These are phyloP conservation scores for Pristionchus exspectatus DNA, from an alignment of 2,888 invertebrate species.

Conservation along the genomic window DNA sequence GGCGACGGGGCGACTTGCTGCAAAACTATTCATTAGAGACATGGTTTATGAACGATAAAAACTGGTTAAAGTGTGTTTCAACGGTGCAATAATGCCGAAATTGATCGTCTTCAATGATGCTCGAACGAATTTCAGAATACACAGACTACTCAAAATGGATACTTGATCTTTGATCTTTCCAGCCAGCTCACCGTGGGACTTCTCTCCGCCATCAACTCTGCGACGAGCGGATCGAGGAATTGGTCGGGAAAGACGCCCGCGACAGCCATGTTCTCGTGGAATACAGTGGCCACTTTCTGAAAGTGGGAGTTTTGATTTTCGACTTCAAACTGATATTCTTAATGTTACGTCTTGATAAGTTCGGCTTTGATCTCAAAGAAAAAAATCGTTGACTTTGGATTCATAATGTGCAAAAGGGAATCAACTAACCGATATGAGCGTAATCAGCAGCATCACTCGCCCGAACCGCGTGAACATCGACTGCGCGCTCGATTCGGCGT, in stretches of 20 bases:
- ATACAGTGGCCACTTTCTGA: conserved; percentile 72
- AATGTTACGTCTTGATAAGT: not conserved
- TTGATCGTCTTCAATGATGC: not conserved
- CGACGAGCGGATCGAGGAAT: conserved; percentile 71
- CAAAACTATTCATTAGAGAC: not conserved
- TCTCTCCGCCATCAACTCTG: conserved; percentile 70
- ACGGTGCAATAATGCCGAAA: not conserved
- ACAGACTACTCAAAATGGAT: not conserved
- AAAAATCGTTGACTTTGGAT: not conserved
- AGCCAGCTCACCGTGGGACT: not conserved
- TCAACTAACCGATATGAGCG: conserved; percentile 69
- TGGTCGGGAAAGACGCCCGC: conserved; percentile 76
- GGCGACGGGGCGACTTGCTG: conserved; percentile 1
- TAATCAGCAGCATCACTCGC: conserved; percentile 73
- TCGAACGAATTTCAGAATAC: not conserved
- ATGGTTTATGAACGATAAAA: no score
- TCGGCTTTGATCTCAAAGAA: not conserved
- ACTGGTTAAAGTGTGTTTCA: not conserved
- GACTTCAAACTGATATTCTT: not conserved
- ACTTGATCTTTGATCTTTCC: not conserved
- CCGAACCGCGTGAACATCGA: conserved; percentile 74
- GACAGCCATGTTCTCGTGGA: conserved; percentile 75
- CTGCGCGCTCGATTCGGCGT: conserved; percentile 59
- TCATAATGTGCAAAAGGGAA: not conserved
- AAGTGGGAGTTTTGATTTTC: not conserved